These are phyloP conservation scores for Trogon surrucura DNA, from an alignment of 2,113 vertebrate genomes.

Conservation along the genomic window DNA sequence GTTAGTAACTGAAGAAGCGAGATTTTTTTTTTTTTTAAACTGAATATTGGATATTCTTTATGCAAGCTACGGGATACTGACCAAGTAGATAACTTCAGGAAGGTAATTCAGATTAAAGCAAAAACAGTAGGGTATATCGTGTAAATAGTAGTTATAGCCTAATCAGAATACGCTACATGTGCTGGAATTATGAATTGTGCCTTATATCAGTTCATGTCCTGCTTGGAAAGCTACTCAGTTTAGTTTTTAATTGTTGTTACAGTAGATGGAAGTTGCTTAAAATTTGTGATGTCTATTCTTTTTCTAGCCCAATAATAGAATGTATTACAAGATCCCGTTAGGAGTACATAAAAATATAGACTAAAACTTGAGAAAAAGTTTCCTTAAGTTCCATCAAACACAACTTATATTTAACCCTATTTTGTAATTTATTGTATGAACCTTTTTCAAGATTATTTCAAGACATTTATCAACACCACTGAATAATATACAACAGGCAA, in stretches of 20 bases:
- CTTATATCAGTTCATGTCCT: neutral
- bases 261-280: neutral
- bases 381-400: neutral
- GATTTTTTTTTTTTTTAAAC: neutral
- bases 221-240: neutral
- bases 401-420: neutral
- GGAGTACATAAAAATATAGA: accelerated
- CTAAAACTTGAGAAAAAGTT: neutral
- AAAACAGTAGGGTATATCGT: neutral
- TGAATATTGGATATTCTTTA: neutral
- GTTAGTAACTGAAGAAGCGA: neutral
- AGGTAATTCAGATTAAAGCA: neutral
- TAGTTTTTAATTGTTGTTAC: neutral
- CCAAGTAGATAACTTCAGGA: neutral
- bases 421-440: neutral
- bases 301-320: neutral
- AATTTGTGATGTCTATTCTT: neutral
- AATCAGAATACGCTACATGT: accelerated
- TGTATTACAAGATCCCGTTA: neutral
- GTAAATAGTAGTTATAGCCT: neutral
- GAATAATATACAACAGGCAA: neutral
- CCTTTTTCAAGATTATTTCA: neutral
- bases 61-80: neutral
- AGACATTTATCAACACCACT: neutral
- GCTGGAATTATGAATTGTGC: neutral